phyloP scores from a whole-genome alignment of 2,113 vertebrate genomes.

The Sinocyclocheilus maitianheensis region DNA sequence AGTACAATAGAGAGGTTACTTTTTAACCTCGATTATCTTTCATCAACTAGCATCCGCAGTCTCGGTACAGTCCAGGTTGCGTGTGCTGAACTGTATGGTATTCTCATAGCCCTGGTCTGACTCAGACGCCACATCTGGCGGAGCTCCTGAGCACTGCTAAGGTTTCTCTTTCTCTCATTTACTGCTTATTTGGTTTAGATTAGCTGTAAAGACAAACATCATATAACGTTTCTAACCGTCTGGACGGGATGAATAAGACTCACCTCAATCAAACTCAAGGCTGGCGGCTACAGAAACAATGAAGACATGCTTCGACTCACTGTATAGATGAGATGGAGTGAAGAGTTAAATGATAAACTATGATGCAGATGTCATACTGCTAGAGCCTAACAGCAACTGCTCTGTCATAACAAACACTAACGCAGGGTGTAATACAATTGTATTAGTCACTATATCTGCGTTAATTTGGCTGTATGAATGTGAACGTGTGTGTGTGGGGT shows the following conservation, averaged over 20 bases:
- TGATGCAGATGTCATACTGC: slow-evolving; percentile 3
- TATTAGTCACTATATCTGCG: not conserved
- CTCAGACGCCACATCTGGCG: slow-evolving; percentile 24
- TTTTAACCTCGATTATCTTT: not conserved
- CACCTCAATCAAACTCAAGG: not conserved
- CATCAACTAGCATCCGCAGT: not conserved
- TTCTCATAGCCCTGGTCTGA: not conserved
- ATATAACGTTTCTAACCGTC: slow-evolving; percentile 62
- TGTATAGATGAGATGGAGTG: not conserved
- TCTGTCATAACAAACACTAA: slow-evolving; percentile 9
- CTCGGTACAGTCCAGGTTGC: not conserved
- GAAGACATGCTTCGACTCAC: not conserved
- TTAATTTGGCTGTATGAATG: slow-evolving; percentile 11
- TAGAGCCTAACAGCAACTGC: not conserved
- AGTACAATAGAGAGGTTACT: not conserved
- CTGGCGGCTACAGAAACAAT: not conserved
- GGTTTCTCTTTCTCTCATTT: slow-evolving; percentile 64
- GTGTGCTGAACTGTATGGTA: slow-evolving; percentile 1
- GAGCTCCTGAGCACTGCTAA: slow-evolving; percentile 28
- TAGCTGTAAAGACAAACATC: slow-evolving; percentile 66
- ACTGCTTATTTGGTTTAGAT: slow-evolving; percentile 73
- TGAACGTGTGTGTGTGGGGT: slow-evolving; percentile 35
- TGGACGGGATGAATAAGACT: slow-evolving; percentile 32
- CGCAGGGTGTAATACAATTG: slow-evolving; percentile 2
- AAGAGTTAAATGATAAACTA: not conserved